Conservation (phyloP, 2,888 invertebrate species). For the Cheilosia soror region DNA sequence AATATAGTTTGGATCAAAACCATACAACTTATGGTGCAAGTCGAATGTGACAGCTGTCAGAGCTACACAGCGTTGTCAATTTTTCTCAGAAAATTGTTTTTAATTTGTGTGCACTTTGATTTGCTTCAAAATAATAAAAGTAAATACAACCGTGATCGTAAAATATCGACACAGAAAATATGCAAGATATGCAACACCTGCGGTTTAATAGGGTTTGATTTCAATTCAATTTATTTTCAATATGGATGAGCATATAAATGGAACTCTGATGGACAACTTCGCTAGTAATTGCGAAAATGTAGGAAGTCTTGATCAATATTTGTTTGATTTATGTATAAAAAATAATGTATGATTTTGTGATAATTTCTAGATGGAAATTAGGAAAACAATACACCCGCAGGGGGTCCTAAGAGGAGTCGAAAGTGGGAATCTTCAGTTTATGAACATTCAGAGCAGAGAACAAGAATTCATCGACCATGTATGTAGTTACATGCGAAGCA, state of each 20-base stretch:
- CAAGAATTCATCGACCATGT: conserved; percentile 83
- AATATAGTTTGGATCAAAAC: background rate
- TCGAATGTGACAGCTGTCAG: conserved; percentile 44
- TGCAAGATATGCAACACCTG: background rate
- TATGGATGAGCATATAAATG: conserved; percentile 77
- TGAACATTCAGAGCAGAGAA: conserved; percentile 77
- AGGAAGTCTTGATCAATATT: background rate
- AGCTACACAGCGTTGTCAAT: conserved; percentile 41
- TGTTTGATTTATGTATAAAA: background rate
- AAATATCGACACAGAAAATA: background rate
- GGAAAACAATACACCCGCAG: conserved; percentile 60
- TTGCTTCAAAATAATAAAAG: conserved; percentile 40
- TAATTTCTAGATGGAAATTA: conserved; percentile 71
- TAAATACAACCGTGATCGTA: conserved; percentile 7
- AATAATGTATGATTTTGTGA: background rate
- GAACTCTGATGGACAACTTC: conserved; percentile 75
- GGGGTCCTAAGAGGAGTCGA: conserved; percentile 73
- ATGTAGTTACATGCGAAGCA: conserved; percentile 35
- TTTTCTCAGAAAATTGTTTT: conserved; percentile 34
- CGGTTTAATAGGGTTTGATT: background rate
- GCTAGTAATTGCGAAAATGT: conserved; percentile 68
- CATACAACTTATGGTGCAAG: background rate
- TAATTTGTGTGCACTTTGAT: conserved; percentile 24
- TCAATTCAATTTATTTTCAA: background rate
- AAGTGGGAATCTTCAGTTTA: conserved; percentile 76